Conservation (phyloP, 2,797 vertebrate species). For the Melanotaenia trifasciata region DNA sequence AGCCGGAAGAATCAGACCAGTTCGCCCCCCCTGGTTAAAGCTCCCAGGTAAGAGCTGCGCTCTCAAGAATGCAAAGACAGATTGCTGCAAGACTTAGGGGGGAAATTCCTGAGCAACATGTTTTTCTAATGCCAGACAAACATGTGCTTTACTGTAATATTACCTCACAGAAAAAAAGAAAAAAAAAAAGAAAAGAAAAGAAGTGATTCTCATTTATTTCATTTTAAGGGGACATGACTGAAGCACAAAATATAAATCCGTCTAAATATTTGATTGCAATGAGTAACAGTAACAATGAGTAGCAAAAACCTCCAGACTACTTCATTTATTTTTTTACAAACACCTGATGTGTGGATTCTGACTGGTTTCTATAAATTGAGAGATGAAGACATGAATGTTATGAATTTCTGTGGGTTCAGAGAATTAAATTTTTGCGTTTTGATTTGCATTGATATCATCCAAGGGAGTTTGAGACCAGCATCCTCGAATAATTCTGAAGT, state of each 20-base stretch:
- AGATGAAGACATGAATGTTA: conserved; percentile 4
- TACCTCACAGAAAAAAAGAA: conserved; percentile 19
- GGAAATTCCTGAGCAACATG: conserved; percentile 77
- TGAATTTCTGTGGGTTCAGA: conserved; percentile 5
- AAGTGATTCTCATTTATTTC: not conserved
- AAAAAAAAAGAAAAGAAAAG: no score
- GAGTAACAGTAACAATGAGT: not conserved
- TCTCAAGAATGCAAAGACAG: conserved; percentile 78
- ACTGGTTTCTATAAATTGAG: not conserved
- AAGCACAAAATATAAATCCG: not conserved
- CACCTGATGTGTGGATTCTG: not conserved
- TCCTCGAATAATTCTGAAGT: conserved; percentile 23
- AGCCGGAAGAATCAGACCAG: conserved; percentile 42
- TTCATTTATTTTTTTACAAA: no score
- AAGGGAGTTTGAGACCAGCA: conserved; percentile 19
- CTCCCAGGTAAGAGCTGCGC: conserved; percentile 78
- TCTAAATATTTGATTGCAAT: no score
- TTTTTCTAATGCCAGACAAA: conserved; percentile 49
- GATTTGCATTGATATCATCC: conserved; percentile 6
- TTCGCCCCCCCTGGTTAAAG: conserved; percentile 32
- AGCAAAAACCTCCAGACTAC: no score
- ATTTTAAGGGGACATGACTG: not conserved
- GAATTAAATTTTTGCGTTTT: not conserved
- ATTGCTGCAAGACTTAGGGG: conserved; percentile 75
- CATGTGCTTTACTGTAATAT: conserved; percentile 57